A percentile compares a stretch with the other conserved stretches of the same genome.
phyloP scores from a whole-genome alignment of 53 echinoderm and acorn worm genomes.

The Paracentrotus lividus region DNA sequence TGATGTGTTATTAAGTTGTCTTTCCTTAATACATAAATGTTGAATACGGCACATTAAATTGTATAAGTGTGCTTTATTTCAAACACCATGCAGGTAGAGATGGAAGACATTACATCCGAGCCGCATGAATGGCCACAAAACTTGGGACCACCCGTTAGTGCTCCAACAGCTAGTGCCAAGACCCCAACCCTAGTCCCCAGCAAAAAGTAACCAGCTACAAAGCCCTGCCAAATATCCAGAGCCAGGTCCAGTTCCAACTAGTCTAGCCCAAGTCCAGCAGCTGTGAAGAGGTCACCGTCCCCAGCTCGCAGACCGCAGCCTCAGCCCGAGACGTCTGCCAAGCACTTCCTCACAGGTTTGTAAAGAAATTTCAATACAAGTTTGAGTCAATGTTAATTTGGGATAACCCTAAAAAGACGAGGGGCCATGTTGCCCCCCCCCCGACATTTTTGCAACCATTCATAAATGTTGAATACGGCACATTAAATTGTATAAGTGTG shows the following conservation, averaged over 20 bases:
- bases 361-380: neutral
- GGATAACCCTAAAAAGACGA: too few species aligned
- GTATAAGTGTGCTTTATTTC: neutral
- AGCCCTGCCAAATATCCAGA: conserved; percentile 3
- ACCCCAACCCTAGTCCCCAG: neutral
- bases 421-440: too few species aligned
- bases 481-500: too few species aligned
- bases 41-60: too few species aligned
- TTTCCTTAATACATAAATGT: too few species aligned
- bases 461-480: too few species aligned
- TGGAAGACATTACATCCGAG: conserved; percentile 17
- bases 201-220: neutral
- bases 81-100: conserved; percentile 19
- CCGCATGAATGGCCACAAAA: neutral
- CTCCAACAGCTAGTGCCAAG: conserved; percentile 21
- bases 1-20: too few species aligned
- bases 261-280: neutral
- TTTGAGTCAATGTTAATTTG: too few species aligned
- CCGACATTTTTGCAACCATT: too few species aligned
- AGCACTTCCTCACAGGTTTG: conserved; percentile 26
- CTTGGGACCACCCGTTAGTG: conserved; percentile 14
- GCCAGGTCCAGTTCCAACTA: conserved; percentile 21
- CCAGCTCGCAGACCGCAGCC: conserved; percentile 19
- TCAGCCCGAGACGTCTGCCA: conserved; percentile 35
- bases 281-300: conserved; percentile 39